These are phyloP conservation scores for Rhynchomys soricoides DNA, from an alignment of 2,113 vertebrate species.

Conservation along the genomic window DNA sequence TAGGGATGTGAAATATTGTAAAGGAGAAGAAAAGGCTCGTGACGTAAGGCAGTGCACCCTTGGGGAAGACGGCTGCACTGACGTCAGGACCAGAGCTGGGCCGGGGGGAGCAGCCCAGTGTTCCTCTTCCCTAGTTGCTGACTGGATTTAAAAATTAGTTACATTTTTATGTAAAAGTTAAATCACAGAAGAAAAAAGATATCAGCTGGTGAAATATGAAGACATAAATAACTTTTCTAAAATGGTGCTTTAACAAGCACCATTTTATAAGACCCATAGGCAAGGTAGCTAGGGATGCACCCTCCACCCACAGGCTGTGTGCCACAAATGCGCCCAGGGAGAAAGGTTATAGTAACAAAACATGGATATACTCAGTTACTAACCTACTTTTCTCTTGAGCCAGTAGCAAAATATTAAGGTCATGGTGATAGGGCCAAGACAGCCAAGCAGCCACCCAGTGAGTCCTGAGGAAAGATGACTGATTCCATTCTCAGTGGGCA, in stretches of 20 bases:
- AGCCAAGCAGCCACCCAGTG: neutral
- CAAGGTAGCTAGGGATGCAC: neutral
- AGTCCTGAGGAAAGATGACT: neutral
- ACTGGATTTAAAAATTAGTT: neutral
- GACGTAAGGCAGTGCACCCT: fast-evolving
- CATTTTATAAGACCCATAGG: too few relatives aligned
- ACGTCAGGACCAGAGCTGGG: neutral
- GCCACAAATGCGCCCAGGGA: neutral
- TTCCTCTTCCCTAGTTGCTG: neutral
- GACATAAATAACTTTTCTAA: neutral
- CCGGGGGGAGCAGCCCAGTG: fast-evolving
- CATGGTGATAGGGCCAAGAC: neutral
- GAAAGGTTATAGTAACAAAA: neutral
- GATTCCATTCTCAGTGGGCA: neutral
- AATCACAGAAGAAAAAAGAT: neutral
- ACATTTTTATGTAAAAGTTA: neutral
- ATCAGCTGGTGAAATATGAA: neutral
- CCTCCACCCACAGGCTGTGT: neutral
- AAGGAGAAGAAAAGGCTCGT: neutral
- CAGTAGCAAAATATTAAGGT: conserved; percentile 58
- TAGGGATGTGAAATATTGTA: neutral
- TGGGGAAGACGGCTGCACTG: neutral
- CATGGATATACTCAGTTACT: neutral
- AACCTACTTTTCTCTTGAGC: conserved; percentile 71
- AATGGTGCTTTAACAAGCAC: neutral